phyloP scores from a whole-genome alignment of 2,888 invertebrate species.

The Amiota communis region DNA sequence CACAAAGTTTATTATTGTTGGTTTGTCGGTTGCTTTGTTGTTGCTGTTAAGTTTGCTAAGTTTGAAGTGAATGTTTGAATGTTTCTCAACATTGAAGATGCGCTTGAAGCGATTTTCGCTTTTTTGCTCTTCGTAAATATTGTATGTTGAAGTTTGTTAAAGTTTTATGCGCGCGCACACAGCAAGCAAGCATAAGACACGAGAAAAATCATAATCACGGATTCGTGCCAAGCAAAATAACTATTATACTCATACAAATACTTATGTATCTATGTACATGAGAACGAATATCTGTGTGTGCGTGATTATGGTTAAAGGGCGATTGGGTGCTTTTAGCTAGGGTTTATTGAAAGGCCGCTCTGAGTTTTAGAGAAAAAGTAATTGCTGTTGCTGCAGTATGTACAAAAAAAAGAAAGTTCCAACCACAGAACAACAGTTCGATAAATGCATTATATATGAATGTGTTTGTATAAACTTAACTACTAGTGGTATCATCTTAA shows the following conservation, averaged over 20 bases:
- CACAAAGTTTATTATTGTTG: not conserved
- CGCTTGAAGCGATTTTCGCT: constrained; percentile 61
- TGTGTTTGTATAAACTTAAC: too few relatives aligned
- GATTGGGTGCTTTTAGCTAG: not conserved
- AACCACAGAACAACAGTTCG: constrained; percentile 22
- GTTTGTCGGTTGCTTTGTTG: constrained; percentile 26
- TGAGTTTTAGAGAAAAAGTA: too few relatives aligned
- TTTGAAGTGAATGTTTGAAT: constrained; percentile 36
- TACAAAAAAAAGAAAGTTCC: constrained; percentile 31
- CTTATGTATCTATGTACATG: not conserved
- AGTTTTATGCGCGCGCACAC: not conserved
- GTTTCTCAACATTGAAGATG: constrained; percentile 52
- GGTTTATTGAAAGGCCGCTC: not conserved
- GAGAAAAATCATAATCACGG: constrained; percentile 29
- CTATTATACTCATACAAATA: not conserved
- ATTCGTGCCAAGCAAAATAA: constrained; percentile 13
- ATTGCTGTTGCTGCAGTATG: not conserved
- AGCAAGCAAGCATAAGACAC: constrained; percentile 9
- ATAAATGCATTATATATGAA: too few relatives aligned
- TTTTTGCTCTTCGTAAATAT: constrained; percentile 4
- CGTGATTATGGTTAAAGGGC: not conserved
- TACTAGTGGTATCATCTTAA: constrained; percentile 18
- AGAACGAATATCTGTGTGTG: not conserved
- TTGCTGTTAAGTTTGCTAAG: constrained; percentile 27
- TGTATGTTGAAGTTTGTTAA: not conserved